Evolutionary conservation across 2,797 vertebrate species (phyloP).

Genomic region (Aythya fuligula): DNA sequence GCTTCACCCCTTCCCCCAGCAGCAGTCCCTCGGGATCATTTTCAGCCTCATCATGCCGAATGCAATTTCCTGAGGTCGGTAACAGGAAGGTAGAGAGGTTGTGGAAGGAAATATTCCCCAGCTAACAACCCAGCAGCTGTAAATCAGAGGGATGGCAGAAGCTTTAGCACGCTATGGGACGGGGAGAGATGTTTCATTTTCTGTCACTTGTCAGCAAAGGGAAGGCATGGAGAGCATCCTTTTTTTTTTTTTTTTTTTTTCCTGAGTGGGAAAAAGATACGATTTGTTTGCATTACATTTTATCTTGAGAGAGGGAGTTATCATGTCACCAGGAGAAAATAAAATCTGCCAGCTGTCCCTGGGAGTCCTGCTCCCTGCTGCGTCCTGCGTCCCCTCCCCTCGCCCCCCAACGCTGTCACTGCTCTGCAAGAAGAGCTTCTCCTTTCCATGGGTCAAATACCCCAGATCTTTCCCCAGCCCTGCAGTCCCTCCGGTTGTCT

Average conservation of each 20-base stretch:
- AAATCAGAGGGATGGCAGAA: background rate
- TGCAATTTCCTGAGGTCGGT: background rate
- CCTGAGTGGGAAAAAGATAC: background rate
- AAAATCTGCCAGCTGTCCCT: background rate
- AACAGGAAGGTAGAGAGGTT: background rate
- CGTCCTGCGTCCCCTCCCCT: background rate
- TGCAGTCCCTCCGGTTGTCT: background rate
- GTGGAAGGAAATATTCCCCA: background rate
- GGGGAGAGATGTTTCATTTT: background rate
- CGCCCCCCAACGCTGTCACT: fast-evolving
- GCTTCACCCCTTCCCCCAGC: background rate
- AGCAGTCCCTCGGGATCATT: background rate
- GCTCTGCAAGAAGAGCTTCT: background rate
- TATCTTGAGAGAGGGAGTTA: background rate
- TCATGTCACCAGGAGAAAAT: background rate
- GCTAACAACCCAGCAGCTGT: background rate
- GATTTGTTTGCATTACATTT: background rate
- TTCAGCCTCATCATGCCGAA: background rate
- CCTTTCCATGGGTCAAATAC: fast-evolving
- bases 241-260: background rate
- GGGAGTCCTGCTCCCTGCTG: background rate
- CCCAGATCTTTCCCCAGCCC: background rate
- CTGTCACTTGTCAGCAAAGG: fast-evolving
- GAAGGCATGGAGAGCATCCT: background rate
- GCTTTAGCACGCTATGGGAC: background rate